phyloP scores from a whole-genome alignment of 2,113 vertebrate species.

The Lepidothrix coronata region DNA sequence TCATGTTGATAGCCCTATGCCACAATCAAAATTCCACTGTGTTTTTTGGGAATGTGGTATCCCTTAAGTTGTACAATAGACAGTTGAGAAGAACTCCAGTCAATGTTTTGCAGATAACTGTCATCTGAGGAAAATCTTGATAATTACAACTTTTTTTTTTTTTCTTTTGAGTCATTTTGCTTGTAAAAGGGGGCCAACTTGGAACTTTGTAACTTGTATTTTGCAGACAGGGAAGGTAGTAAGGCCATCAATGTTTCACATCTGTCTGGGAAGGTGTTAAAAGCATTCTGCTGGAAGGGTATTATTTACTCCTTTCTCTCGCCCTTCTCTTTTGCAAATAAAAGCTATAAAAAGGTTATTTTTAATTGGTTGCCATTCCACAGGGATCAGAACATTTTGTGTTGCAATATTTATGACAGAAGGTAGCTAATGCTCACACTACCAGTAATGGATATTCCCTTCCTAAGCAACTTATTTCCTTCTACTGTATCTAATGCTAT shows the following conservation, averaged over 20 bases:
- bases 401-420: not conserved
- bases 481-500: not conserved
- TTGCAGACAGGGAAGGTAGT: not conserved
- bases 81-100: not conserved
- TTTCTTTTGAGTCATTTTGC: not conserved
- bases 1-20: constrained; percentile 8
- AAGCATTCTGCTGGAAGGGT: not conserved
- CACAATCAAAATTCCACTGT: not conserved
- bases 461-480: not conserved
- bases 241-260: not conserved
- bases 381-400: not conserved
- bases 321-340: not conserved
- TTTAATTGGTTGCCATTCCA: not conserved
- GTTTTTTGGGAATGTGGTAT: not conserved
- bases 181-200: not conserved
- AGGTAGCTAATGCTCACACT: not conserved
- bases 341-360: not conserved
- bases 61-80: constrained; percentile 1
- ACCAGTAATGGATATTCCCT: not conserved
- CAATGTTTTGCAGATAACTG: constrained; percentile 39
- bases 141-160: not conserved
- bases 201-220: not conserved
- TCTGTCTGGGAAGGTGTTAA: not conserved
- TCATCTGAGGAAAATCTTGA: not conserved
- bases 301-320: not conserved